A percentile compares a stretch with the other conserved stretches of the same genome.
Conservation (phyloP, 2,888 invertebrate genomes). For the Tanypteryx hageni region DNA sequence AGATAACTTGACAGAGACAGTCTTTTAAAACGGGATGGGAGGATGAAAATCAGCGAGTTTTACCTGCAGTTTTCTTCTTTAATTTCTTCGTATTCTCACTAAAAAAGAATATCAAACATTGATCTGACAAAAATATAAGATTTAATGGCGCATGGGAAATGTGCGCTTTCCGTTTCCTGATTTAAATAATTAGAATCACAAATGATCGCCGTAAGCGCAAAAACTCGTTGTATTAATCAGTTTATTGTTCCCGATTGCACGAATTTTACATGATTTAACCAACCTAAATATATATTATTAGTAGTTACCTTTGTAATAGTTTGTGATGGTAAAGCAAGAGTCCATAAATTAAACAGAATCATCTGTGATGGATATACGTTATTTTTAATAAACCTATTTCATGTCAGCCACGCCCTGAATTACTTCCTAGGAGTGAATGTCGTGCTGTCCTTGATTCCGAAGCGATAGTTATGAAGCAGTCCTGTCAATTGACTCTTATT, state of each 20-base stretch:
- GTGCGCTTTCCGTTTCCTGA: not conserved
- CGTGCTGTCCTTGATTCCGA: conserved; percentile 35
- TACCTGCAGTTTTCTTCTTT: not conserved
- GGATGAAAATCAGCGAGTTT: not conserved
- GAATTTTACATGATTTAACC: not conserved
- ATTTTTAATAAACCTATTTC: not conserved
- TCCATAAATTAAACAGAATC: not conserved
- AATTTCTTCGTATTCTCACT: not conserved
- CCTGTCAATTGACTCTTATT: conserved; percentile 11
- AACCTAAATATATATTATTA: not conserved
- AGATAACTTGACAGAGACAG: no score
- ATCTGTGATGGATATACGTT: not conserved
- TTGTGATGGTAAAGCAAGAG: not conserved
- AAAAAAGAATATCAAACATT: not conserved
- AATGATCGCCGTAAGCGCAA: not conserved
- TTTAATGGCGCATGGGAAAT: not conserved
- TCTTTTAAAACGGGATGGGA: not conserved
- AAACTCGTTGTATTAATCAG: not conserved
- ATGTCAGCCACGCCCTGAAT: conserved; percentile 52
- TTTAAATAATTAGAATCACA: conserved; percentile 7
- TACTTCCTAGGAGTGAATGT: conserved; percentile 23
- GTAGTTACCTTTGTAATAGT: not conserved
- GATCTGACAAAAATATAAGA: not conserved
- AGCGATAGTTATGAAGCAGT: conserved; percentile 2
- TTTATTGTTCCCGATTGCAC: not conserved